These are phyloP conservation scores for Nasonia vitripennis DNA, from an alignment of 1,140 invertebrate genomes.

Conservation along the genomic window DNA sequence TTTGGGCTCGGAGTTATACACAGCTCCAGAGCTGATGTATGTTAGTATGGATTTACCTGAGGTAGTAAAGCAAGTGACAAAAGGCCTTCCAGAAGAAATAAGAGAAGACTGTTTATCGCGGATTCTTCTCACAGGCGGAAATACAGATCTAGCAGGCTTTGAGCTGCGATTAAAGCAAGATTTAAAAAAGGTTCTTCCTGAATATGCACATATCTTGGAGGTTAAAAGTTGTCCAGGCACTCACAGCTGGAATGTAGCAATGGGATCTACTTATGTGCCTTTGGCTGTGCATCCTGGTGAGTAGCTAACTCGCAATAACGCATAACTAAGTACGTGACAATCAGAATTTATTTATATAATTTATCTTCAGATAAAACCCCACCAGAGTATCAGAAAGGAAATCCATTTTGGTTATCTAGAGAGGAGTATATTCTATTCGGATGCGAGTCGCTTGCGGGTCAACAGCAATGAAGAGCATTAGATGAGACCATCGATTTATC, in stretches of 20 bases:
- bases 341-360: background rate
- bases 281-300: slow-evolving; percentile 72
- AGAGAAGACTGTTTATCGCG: slow-evolving; percentile 73
- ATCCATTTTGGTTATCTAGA: slow-evolving; percentile 74
- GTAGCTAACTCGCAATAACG: background rate
- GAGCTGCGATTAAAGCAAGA: slow-evolving; percentile 72
- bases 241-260: slow-evolving; percentile 74
- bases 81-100: slow-evolving; percentile 68
- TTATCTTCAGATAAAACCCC: slow-evolving; percentile 70
- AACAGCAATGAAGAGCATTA: slow-evolving; percentile 52
- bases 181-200: slow-evolving; percentile 71
- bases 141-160: slow-evolving; percentile 74
- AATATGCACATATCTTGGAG: slow-evolving; percentile 71
- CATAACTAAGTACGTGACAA: background rate
- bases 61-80: slow-evolving; percentile 72
- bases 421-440: slow-evolving; percentile 76
- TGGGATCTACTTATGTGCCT: slow-evolving; percentile 75
- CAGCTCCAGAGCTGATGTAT: slow-evolving; percentile 76
- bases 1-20: slow-evolving; percentile 73
- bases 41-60: slow-evolving; percentile 71
- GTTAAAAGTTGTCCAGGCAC: slow-evolving; percentile 72
- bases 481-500: background rate
- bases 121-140: slow-evolving; percentile 75
- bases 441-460: slow-evolving; percentile 71
- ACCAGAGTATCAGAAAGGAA: slow-evolving; percentile 71